A percentile compares a stretch with the other conserved stretches of the same genome.
Evolutionary conservation across 2,113 vertebrate genomes (phyloP).

Genomic region (Progne subis): DNA sequence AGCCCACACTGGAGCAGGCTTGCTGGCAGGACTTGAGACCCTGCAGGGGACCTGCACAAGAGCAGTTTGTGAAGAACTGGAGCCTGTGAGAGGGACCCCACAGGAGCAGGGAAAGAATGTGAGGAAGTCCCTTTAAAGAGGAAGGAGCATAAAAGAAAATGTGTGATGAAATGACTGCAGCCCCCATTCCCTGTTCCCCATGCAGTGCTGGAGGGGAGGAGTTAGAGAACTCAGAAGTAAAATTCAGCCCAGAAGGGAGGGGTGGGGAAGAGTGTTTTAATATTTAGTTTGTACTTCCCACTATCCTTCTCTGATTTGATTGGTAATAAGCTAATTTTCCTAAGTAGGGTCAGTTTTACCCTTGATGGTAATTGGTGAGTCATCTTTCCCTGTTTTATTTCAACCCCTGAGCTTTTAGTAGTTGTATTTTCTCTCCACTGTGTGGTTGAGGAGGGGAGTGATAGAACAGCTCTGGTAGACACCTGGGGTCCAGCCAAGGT

Average conservation of each 20-base stretch:
- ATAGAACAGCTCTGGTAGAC: background rate
- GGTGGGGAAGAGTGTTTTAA: background rate
- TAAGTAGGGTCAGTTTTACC: background rate
- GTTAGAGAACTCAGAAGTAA: background rate
- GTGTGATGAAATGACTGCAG: background rate
- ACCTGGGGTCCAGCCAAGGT: background rate
- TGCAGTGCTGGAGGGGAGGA: background rate
- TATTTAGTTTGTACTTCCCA: background rate
- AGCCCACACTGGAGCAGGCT: background rate
- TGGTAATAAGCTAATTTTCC: background rate
- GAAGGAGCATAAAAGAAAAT: background rate
- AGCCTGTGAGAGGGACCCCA: background rate
- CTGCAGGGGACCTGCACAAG: background rate
- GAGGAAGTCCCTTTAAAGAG: background rate
- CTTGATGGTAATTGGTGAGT: background rate
- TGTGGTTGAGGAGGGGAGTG: background rate
- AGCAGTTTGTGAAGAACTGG: background rate
- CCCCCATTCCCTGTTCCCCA: background rate
- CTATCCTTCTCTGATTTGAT: background rate
- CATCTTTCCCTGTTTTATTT: background rate
- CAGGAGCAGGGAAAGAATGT: no score
- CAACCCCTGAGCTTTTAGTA: background rate
- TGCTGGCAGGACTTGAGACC: background rate
- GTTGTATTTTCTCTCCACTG: background rate
- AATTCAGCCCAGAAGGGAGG: background rate